phyloP scores from a whole-genome alignment of 2,797 vertebrate genomes.

The Distichodus sexfasciatus region DNA sequence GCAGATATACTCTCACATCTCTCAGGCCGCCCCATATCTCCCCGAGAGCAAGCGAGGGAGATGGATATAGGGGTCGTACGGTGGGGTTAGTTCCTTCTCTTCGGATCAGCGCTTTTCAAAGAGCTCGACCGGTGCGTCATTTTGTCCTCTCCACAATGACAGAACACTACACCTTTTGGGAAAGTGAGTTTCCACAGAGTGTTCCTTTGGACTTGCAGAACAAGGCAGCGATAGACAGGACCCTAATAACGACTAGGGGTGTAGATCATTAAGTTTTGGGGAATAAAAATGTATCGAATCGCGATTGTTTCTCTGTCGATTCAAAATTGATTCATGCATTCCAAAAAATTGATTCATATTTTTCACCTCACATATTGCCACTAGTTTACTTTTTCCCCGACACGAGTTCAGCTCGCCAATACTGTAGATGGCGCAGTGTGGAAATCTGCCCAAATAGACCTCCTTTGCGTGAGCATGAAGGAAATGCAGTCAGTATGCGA shows the following conservation, averaged over 20 bases:
- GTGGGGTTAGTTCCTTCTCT: slow-evolving; percentile 35
- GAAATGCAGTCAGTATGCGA: background rate
- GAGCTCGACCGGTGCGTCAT: slow-evolving; percentile 57
- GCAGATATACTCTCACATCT: slow-evolving; percentile 18
- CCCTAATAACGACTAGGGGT: too few relatives aligned
- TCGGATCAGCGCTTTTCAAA: slow-evolving; percentile 60
- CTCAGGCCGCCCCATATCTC: slow-evolving; percentile 20
- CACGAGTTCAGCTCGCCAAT: too few relatives aligned
- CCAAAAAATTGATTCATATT: too few relatives aligned
- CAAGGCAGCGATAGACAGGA: slow-evolving; percentile 49
- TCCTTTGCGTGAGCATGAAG: too few relatives aligned
- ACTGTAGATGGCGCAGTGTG: too few relatives aligned
- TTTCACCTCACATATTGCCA: too few relatives aligned
- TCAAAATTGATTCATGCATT: too few relatives aligned
- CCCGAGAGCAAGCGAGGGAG: slow-evolving; percentile 11
- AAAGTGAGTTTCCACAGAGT: slow-evolving; percentile 50
- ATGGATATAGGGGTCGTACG: slow-evolving; percentile 41
- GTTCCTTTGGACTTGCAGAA: slow-evolving; percentile 58
- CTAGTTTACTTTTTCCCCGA: background rate
- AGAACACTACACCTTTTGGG: slow-evolving; percentile 53
- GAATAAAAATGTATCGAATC: too few relatives aligned
- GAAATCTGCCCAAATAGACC: too few relatives aligned
- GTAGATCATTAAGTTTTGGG: too few relatives aligned
- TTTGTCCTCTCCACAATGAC: slow-evolving; percentile 55
- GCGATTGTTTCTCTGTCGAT: too few relatives aligned